Base-by-base conservation (phyloP, 2,797 vertebrate species). In the Poeciliopsis gracilis region DNA sequence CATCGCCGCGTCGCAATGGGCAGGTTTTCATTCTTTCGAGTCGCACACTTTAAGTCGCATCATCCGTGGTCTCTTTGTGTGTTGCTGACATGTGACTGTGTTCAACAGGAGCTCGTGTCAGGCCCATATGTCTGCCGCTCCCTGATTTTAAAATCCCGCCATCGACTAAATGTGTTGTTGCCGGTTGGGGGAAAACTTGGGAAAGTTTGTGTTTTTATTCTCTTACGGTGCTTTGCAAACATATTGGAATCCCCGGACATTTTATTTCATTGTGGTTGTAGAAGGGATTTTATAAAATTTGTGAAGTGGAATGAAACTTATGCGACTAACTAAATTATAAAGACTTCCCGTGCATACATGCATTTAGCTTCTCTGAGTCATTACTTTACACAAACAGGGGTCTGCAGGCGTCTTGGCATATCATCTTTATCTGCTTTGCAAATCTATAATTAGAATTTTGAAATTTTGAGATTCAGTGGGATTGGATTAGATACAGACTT, bases 61-160 rank as follows among this genome's bases (percentile, higher is more conserved):
- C 45, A 16, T 1, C 23, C 1, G 7, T n/a, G 63, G 23, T 25
- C 20, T 70, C 23, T 16, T 45, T 43, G 41, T 69, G 6, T 12
- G 43, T 36, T 28, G 67, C 38, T 70, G 13, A 67, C 61, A 1
- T 73, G 13, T 72, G 9, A 20, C 36, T 38, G 15, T 63, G 23
- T 75, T 46, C 41, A 28, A 79, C 84, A 98, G 97, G 93, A 87
- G 72, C 83, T 8, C 87, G 61, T 30, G 95, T 97, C 75, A 93
- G 95, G 70, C 96, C 97, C 7, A 88, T 96, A 8, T 97, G 97
- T 88, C 95, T 98, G 78, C 97, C 97, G 72, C 83, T 96, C 47
- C 93, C 93, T n/a, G 90, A 88, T 77, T 96, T 97, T 80, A 91
- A 1, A 10, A 95, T 96, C 84, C 84, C 87, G 59, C 90, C 96